phyloP scores from a whole-genome alignment of 2,113 vertebrate species.

The cattle (Bos taurus) region DNA sequence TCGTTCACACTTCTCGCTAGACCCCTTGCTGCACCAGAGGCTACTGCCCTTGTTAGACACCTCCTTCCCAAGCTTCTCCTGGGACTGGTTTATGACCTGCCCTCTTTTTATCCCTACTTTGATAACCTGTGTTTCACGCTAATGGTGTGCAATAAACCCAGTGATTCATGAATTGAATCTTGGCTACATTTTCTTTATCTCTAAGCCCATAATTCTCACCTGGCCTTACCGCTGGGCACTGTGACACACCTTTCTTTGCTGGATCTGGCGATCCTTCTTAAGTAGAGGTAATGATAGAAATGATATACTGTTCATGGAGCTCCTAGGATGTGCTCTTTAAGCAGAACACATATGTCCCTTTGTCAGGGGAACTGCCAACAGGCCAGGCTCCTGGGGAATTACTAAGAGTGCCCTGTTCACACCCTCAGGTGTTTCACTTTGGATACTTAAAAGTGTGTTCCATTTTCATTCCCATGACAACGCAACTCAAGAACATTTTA shows the following conservation, averaged over 20 bases:
- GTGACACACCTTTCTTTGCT: background rate
- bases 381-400: background rate
- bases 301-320: fast-evolving
- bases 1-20: background rate
- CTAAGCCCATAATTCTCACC: background rate
- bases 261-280: background rate
- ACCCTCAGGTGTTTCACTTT: background rate
- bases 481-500: background rate
- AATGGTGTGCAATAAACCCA: background rate
- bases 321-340: background rate
- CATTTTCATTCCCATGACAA: background rate
- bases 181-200: background rate
- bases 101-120: background rate
- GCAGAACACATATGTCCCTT: fast-evolving
- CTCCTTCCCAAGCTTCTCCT: background rate
- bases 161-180: background rate
- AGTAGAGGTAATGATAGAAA: background rate
- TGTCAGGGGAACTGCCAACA: fast-evolving
- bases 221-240: background rate
- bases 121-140: background rate
- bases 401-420: fast-evolving
- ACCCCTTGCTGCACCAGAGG: background rate
- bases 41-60: background rate
- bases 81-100: background rate
- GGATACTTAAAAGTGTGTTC: background rate